A percentile compares a stretch with the other conserved stretches of the same genome.
phyloP scores from a whole-genome alignment of 1,140 invertebrate species.

The Drosophila biarmipes region DNA sequence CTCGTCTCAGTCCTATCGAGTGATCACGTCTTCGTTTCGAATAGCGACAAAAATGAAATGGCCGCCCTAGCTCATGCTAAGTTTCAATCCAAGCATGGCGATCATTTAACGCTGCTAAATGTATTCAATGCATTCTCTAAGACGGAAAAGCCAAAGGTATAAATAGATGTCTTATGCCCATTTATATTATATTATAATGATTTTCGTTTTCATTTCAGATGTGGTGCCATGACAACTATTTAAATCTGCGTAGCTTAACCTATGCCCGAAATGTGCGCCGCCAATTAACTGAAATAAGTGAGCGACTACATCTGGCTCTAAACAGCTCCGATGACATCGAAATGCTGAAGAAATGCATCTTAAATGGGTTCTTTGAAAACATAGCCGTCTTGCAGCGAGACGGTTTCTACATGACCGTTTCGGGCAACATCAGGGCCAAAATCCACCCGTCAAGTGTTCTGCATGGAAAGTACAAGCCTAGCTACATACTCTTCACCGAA shows the following conservation, averaged over 20 bases:
- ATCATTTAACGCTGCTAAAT: conserved; percentile 96
- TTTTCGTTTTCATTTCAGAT: conserved; percentile 85
- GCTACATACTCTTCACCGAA: conserved; percentile 95
- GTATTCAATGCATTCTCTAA: conserved; percentile 92
- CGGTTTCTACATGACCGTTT: conserved; percentile 90
- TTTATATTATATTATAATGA: background rate
- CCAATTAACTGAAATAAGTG: conserved; percentile 93
- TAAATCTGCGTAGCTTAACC: conserved; percentile 93
- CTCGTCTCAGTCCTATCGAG: conserved; percentile 87
- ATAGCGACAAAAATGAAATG: conserved; percentile 87
- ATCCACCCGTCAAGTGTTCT: conserved; percentile 84
- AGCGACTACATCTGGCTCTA: conserved; percentile 88
- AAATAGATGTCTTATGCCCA: background rate
- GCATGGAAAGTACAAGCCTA: conserved; percentile 87
- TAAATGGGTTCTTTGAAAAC: conserved; percentile 94
- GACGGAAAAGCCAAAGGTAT: conserved; percentile 89
- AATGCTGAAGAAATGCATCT: conserved; percentile 91
- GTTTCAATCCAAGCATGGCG: conserved; percentile 94
- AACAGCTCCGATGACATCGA: conserved; percentile 90
- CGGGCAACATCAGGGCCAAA: conserved; percentile 72
- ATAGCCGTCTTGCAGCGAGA: conserved; percentile 94
- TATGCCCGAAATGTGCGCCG: conserved; percentile 92
- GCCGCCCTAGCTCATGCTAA: conserved; percentile 90
- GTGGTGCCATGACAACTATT: conserved; percentile 96
- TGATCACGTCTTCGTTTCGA: conserved; percentile 87